phyloP scores from a whole-genome alignment of 1,140 invertebrate species.

The Proctacanthus coquilletti region DNA sequence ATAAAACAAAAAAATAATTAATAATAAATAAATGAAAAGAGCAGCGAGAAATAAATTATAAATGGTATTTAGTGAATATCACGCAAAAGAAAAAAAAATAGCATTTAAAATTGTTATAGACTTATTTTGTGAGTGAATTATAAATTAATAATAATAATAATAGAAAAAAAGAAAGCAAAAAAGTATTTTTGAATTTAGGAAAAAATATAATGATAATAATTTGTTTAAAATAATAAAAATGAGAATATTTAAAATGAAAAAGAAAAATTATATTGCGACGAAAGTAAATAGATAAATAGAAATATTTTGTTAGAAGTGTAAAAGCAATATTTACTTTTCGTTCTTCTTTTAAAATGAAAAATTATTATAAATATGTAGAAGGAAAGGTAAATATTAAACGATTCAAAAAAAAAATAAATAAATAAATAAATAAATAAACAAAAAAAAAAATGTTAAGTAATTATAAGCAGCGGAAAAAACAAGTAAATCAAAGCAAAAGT shows the following conservation, averaged over 20 bases:
- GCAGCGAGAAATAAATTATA: slow-evolving; percentile 4
- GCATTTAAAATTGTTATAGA: slow-evolving; percentile 1
- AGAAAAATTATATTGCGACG: slow-evolving; percentile 9
- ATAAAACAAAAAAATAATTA: slow-evolving; percentile 1
- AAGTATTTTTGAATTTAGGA: too few species aligned
- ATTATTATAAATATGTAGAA: slow-evolving; percentile 8
- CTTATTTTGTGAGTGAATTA: slow-evolving; percentile 5
- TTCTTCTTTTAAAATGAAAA: too few species aligned
- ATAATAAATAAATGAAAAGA: too few species aligned
- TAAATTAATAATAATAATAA: background rate
- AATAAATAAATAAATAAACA: slow-evolving; percentile 13
- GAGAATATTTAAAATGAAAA: background rate
- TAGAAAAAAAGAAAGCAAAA: slow-evolving; percentile 4
- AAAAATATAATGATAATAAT: too few species aligned
- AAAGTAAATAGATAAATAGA: background rate
- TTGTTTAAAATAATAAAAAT: too few species aligned
- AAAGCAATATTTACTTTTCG: slow-evolving; percentile 7
- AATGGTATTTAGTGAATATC: slow-evolving; percentile 2
- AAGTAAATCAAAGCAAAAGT: slow-evolving; percentile 8
- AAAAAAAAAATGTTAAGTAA: slow-evolving; percentile 14
- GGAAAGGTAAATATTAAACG: slow-evolving; percentile 8
- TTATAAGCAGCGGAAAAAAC: slow-evolving; percentile 6
- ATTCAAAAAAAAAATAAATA: slow-evolving; percentile 11
- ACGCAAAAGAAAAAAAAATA: background rate
- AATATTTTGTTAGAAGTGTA: slow-evolving; percentile 1